These are phyloP conservation scores for Erebia aethiops DNA, from an alignment of 2,888 invertebrate species.

Conservation along the genomic window DNA sequence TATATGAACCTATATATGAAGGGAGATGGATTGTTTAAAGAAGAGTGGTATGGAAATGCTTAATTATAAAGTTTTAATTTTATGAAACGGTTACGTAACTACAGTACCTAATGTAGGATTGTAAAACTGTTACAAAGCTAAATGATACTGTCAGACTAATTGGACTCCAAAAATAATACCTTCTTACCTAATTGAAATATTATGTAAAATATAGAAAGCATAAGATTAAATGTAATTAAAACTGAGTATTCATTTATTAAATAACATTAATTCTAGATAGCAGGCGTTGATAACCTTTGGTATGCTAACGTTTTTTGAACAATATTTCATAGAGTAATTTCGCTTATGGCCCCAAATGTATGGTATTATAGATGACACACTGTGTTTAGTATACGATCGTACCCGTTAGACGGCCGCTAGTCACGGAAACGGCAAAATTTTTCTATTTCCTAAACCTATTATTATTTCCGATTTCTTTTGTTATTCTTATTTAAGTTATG, in stretches of 20 bases:
- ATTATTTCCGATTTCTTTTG: constrained; percentile 25
- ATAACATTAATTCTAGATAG: constrained; percentile 4
- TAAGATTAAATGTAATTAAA: background rate
- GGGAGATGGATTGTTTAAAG: too few relatives aligned
- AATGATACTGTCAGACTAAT: too few relatives aligned
- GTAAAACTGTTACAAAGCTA: too few relatives aligned
- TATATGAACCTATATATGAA: too few relatives aligned
- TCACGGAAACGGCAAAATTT: constrained; percentile 35
- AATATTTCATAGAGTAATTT: constrained; percentile 20
- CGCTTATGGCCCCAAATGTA: constrained; percentile 30
- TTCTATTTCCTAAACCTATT: constrained; percentile 34
- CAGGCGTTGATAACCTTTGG: constrained; percentile 8
- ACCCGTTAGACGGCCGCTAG: constrained; percentile 34
- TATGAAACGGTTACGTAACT: too few relatives aligned
- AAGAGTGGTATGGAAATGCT: too few relatives aligned
- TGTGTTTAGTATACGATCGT: constrained; percentile 29
- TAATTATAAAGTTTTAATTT: too few relatives aligned
- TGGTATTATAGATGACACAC: constrained; percentile 35
- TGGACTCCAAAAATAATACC: too few relatives aligned
- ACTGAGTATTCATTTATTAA: background rate
- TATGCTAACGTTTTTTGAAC: background rate
- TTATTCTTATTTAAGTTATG: background rate
- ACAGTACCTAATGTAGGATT: too few relatives aligned
- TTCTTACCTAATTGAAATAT: background rate
- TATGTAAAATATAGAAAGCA: background rate